Evolutionary conservation across 2,888 invertebrate species (phyloP).

Genomic region (Allacma fusca): DNA sequence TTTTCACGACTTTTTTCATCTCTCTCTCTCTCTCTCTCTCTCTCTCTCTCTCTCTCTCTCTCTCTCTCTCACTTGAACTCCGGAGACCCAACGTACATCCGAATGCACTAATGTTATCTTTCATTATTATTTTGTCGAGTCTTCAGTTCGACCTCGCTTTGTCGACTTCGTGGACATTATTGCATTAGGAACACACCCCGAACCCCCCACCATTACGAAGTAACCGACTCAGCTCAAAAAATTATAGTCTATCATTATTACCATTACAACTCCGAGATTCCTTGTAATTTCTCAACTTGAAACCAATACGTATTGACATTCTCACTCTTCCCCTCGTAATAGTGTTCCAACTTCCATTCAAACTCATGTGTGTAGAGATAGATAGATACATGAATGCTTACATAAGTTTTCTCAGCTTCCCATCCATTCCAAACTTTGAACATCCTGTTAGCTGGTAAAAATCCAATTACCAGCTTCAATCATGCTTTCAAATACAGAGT

Average conservation of each 20-base stretch:
- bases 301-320: not conserved
- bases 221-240: not conserved
- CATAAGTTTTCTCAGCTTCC: no score
- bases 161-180: not conserved
- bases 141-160: conserved; percentile 22
- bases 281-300: not conserved
- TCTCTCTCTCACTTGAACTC: no score
- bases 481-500: no score
- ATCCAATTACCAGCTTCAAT: no score
- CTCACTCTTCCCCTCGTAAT: no score
- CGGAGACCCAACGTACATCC: not conserved
- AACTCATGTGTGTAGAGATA: no score
- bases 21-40: conserved; percentile 4
- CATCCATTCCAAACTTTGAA: no score
- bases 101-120: not conserved
- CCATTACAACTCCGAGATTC: not conserved
- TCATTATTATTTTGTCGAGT: conserved; percentile 4
- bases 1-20: conserved; percentile 14
- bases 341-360: no score
- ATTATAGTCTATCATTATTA: not conserved
- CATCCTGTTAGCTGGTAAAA: no score
- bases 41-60: not conserved
- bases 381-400: no score
- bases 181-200: conserved; percentile 6
- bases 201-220: not conserved